Evolutionary conservation across 2,113 vertebrate genomes (phyloP), one percentile per base, ranked within the genome.

Genomic region (Cavia porcellus): DNA sequence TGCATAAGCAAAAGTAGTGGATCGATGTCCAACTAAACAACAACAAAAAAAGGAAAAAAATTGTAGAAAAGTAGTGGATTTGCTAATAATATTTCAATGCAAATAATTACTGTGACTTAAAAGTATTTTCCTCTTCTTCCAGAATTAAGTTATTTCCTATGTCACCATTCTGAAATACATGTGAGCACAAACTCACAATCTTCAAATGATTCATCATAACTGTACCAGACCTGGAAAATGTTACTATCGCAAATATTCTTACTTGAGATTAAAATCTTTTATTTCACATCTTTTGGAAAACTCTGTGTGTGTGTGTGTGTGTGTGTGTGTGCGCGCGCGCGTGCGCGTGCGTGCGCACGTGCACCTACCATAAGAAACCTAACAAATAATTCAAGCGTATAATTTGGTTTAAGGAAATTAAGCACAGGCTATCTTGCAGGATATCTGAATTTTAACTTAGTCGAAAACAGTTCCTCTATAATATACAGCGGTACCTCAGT

Each of bases 71-170:
- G 57, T 7, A 92, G 4, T 89, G 9, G 5, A 72, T 42, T 87
- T 95, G 20, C 25, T 62, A 82, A 38, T 45, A 59, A 4, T 72
- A 57, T 64, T 95, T 72, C 30, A 75, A 81, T 70, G 30, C 8
- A 91, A 88, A 74, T 59, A 92, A 81, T 52, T 91, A 47, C 50
- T 93, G 17, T 32, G 52, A 50, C 25, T 91, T 75, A 52, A 93
- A 92, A 87, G 19, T 35, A 55, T 84, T 66, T 89, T 89, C 19
- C 62, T 87, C 35, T 92, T 38, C 45, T 80, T 85, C 55, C 77
- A 91, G 9, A 90, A 84, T 90, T 93, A 19, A 42, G 3, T 88
- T 79, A 83, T 50, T 93, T 84, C 35, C 42, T 62, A 84, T 55
- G 42, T 6, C 32, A 81, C 13, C 30, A 66, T 74, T 81, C 32